Base-by-base conservation (phyloP, 2,888 invertebrate genomes). In the Apotomis betuletana region DNA sequence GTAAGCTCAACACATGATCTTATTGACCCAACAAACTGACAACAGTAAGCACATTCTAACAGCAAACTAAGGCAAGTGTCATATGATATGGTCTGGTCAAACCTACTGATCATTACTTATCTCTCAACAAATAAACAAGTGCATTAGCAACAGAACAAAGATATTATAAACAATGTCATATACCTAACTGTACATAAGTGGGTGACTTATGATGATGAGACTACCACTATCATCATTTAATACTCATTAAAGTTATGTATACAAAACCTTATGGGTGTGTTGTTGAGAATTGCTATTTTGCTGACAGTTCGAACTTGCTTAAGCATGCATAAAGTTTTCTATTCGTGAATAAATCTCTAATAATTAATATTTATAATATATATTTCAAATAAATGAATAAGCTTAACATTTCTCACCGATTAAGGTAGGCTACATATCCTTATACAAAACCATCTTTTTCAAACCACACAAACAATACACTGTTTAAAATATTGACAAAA, bases 61-160 rank as follows among this genome's bases (percentile, higher is more conserved):
- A 57, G 77, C 75, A 81, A 82, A 81, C 78, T 76, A 74, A 77
- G 78, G 76, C 81, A 81, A 81, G 81, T 77, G 74, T 75, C 75
- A 75, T 69, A 73, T 74, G 76, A 78, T 74, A 77, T 57, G 57
- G 73, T 61, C 49, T 75, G 70, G 72, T 57, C 58, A 76, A 74
- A 75, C 72, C 73, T 52, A 61, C 63, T 69, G 67, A 74, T 69
- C 70, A 64, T 63, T 68, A 58, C 38, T 68, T 72, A 72, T 68
- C 67, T 44, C 49, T 44, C 13, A 46, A 36, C 63, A 70, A 67
- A 70, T 61, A 74, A 72, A 72, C 69, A 74, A 72, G 63, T 67
- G 62, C 49, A 52, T 68, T 69, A 63, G 64, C 12, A 71, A 60
- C 68, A 64, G 57, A 46, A 62, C 52, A 61, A 51, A 61, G 13